A percentile compares a stretch with the other conserved stretches of the same genome.
Conservation (phyloP, 2,113 vertebrate genomes). For the Seriola rivoliana region DNA sequence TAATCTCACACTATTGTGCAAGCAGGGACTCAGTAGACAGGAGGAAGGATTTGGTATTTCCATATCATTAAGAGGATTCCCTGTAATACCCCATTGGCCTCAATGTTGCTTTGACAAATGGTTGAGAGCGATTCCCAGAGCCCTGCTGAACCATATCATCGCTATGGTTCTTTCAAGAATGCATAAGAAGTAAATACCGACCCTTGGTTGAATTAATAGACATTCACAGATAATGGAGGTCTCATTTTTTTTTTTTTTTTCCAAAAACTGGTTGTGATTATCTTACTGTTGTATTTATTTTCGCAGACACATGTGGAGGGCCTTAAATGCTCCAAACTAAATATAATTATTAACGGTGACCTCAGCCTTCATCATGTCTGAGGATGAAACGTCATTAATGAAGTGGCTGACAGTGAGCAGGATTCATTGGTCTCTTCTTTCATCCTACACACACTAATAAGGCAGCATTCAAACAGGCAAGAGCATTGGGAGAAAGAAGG, state of each 20-base stretch:
- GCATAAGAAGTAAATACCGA: conserved; percentile 41
- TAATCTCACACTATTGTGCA: conserved; percentile 68
- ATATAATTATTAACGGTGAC: neutral
- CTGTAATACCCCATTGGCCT: conserved; percentile 81
- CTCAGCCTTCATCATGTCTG: neutral
- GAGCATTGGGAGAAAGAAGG: neutral
- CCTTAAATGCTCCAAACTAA: neutral
- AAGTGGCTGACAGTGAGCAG: neutral
- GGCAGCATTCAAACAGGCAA: neutral
- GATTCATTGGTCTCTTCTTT: neutral
- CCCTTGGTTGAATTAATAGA: conserved; percentile 22
- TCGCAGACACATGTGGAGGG: neutral
- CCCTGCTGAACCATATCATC: conserved; percentile 43
- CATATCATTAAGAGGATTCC: conserved; percentile 82
- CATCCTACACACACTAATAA: neutral
- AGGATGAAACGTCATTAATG: conserved; percentile 3
- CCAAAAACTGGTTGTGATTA: neutral
- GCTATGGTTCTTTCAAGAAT: conserved; percentile 41
- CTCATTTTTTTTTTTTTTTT: neutral
- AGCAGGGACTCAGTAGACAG: conserved; percentile 59
- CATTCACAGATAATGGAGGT: conserved; percentile 8
- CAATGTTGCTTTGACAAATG: conserved; percentile 72
- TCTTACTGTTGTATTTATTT: conserved; percentile 1
- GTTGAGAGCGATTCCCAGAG: conserved; percentile 60
- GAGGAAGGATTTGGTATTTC: conserved; percentile 78